A percentile compares a stretch with the other conserved stretches of the same genome.
These are phyloP conservation scores for Acanthochromis polyacanthus DNA, from an alignment of 2,113 vertebrate species.

Conservation along the genomic window DNA sequence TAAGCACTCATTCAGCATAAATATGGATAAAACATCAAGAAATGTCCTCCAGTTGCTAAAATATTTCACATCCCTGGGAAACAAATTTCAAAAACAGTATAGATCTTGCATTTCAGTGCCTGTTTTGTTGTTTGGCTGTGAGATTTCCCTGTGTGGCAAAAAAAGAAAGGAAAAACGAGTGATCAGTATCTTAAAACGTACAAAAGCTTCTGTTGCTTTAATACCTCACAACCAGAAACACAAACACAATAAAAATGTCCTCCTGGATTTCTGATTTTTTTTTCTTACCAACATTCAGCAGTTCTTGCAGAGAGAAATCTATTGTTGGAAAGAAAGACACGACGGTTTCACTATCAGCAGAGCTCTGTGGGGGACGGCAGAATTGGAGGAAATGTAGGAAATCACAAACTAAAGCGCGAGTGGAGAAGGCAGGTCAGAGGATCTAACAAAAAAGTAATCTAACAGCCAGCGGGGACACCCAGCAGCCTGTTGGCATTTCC, in stretches of 20 bases:
- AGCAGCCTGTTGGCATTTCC: conserved; percentile 58
- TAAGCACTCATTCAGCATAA: too few relatives aligned
- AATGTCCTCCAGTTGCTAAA: too few relatives aligned
- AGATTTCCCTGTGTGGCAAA: too few relatives aligned
- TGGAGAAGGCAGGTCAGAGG: conserved; percentile 42
- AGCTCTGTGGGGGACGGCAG: conserved; percentile 28
- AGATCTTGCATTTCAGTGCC: not conserved
- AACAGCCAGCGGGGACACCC: conserved; percentile 50
- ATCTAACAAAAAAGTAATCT: conserved; percentile 60
- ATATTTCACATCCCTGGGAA: too few relatives aligned
- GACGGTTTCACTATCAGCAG: conserved; percentile 37
- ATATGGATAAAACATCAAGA: too few relatives aligned
- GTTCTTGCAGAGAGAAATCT: not conserved
- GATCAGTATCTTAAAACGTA: too few relatives aligned
- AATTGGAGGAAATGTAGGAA: conserved; percentile 44
- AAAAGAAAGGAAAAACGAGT: too few relatives aligned
- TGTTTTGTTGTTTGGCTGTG: not conserved
- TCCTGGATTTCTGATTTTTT: not conserved
- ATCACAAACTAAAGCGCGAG: conserved; percentile 41
- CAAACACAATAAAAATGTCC: too few relatives aligned
- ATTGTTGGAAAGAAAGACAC: conserved; percentile 27
- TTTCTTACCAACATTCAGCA: conserved; percentile 5
- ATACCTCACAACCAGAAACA: not conserved
- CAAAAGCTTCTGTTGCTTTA: not conserved
- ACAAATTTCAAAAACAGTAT: too few relatives aligned